Evolutionary conservation across 2,113 vertebrate species (phyloP).

Genomic region (Laticauda laticaudata): DNA sequence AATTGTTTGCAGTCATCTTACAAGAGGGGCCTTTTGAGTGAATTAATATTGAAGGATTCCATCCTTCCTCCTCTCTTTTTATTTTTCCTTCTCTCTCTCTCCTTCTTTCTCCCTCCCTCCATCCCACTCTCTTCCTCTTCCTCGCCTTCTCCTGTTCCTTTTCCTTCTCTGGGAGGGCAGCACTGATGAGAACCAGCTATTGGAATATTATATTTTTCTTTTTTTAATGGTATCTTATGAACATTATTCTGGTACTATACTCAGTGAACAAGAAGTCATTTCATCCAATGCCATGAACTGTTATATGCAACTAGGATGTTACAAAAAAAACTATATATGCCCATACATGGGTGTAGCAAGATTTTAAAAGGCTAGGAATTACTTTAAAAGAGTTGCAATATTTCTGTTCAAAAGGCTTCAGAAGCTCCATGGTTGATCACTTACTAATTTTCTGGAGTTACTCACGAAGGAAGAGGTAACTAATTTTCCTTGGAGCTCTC

Average conservation of each 20-base stretch:
- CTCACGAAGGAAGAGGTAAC: neutral
- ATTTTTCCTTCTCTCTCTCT: neutral
- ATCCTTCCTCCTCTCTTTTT: neutral
- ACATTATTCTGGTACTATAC: neutral
- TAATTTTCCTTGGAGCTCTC: neutral
- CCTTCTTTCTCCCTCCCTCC: neutral
- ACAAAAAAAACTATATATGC: neutral
- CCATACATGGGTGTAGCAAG: neutral
- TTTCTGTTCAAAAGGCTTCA: neutral
- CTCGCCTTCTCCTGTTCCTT: neutral
- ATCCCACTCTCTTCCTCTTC: too few relatives aligned
- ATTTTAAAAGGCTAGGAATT: neutral
- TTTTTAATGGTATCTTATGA: neutral
- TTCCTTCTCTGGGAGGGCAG: neutral
- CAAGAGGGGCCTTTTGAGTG: rapidly evolving
- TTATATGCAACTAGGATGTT: neutral
- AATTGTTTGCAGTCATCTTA: neutral
- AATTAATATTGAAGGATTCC: neutral
- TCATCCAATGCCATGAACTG: neutral
- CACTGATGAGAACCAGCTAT: neutral
- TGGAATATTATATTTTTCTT: neutral
- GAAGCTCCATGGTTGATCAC: neutral
- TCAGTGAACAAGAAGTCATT: neutral
- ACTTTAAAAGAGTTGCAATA: neutral
- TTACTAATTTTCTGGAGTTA: neutral